Percentiles rank a stretch among this genome's conserved stretches.
phyloP scores from a whole-genome alignment of 2,113 vertebrate genomes.

The Tachuris rubrigastra region DNA sequence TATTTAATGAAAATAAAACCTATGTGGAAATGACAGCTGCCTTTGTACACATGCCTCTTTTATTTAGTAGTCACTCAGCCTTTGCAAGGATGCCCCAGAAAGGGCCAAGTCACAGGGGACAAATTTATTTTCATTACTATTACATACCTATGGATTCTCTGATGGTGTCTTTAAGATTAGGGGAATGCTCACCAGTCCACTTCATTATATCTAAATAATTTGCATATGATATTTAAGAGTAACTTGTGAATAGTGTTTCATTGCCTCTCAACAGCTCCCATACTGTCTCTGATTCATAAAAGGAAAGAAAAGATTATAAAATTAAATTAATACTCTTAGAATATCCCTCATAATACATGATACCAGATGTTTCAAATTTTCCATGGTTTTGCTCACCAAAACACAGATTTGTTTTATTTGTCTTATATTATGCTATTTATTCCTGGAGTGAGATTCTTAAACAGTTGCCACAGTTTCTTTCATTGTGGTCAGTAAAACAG shows the following conservation, averaged over 20 bases:
- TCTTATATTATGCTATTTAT: background rate
- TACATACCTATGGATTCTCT: background rate
- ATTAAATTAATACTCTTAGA: background rate
- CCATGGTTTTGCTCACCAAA: background rate
- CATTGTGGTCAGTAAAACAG: background rate
- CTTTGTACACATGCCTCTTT: background rate
- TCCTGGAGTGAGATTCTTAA: background rate
- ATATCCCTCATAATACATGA: background rate
- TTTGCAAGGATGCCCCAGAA: background rate
- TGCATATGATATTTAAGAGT: background rate
- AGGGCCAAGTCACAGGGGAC: accelerated
- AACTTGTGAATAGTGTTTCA: background rate
- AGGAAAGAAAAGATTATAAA: background rate
- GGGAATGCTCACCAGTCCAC: background rate
- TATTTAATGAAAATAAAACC: background rate
- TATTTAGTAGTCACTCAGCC: background rate
- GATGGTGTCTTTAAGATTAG: background rate
- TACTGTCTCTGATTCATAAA: background rate
- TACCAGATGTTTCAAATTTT: background rate
- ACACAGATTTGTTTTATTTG: background rate
- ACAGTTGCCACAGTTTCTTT: background rate
- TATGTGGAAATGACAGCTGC: background rate
- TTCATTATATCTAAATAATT: background rate
- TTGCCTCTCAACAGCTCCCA: background rate
- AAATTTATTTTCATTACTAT: background rate